Base-by-base conservation (phyloP, 2,888 invertebrate genomes). In the Mimumesa dahlbomi region DNA sequence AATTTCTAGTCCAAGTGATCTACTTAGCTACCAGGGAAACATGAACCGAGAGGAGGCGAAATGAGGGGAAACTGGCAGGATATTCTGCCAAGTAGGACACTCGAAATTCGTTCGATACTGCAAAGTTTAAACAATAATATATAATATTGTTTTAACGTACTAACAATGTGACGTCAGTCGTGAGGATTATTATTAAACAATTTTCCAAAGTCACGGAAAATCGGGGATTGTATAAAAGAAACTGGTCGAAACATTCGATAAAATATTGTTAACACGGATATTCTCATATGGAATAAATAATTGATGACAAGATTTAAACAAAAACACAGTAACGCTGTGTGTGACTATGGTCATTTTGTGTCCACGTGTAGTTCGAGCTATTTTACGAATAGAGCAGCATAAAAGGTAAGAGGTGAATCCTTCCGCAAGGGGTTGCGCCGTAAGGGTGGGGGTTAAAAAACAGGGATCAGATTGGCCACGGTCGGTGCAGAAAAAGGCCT, bases 401-500 rank as follows among this genome's bases (percentile, higher is more conserved):
- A 19, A 42, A 50, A 45, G 43, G 38, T 36, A 77, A 49, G 68
- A 75, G 57, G 76, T 63, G n/a, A 40, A 2, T 34, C 18, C 31
- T 25, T 7, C 16, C 40, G 42, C 16, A 50, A n/a, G 62, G 80
- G 69, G 77, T 71, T 66, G 53, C 45, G 21, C 29, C 18, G 16
- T 5, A 36, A 21, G 56, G 58, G 63, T 49, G 29, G 38, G 16
- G 40, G 43, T 52, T 36, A 53, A 49, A 46, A 62, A 61, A 50
- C 0, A 38, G 11, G 46, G 43, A 49, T 49, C 49, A 50, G 65
- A 61, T 72, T 50, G 40, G 46, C 22, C 48, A 42, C 34, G 61
- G 40, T 62, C 64, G 62, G 73, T 73, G 72, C 42, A 67, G 73
- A 79, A 81, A 83, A 78, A 82, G 79, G 82, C 77, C 82, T 79